Percentiles rank a stretch among this genome's conserved stretches.
phyloP scores from a whole-genome alignment of 2,888 invertebrate species.

The Ametastegia equiseti region DNA sequence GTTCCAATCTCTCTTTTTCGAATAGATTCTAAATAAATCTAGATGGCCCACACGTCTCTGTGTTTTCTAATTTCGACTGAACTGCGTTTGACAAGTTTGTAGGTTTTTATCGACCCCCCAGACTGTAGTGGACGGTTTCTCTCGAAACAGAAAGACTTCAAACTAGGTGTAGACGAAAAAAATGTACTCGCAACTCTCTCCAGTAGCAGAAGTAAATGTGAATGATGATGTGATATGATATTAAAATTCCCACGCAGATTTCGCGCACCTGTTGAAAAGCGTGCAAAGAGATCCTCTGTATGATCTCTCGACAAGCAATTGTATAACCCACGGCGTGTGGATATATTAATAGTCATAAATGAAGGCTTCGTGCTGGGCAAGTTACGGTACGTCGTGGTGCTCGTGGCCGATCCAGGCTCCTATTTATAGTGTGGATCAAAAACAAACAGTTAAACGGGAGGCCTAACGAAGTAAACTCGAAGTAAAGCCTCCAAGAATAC shows the following conservation, averaged over 20 bases:
- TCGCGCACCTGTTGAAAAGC: neutral
- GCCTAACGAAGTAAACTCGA: slow-evolving; percentile 47
- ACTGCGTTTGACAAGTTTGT: no score
- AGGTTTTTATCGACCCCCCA: no score
- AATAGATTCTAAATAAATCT: no score
- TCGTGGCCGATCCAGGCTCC: neutral
- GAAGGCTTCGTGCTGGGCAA: neutral
- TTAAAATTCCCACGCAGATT: neutral
- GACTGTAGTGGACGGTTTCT: no score
- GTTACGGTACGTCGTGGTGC: neutral
- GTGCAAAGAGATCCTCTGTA: neutral
- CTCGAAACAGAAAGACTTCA: no score
- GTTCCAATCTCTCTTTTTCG: no score
- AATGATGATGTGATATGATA: neutral
- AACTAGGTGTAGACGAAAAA: no score
- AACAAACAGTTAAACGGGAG: slow-evolving; percentile 1
- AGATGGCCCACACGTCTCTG: no score
- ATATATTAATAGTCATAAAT: slow-evolving; percentile 9
- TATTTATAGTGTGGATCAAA: slow-evolving; percentile 29
- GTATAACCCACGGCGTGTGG: neutral
- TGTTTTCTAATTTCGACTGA: no score
- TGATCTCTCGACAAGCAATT: neutral
- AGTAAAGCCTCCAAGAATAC: slow-evolving; percentile 8
- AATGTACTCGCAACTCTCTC: no score
- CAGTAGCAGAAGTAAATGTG: neutral